Evolutionary conservation across 1,140 invertebrate species (phyloP).

Genomic region (Diabrotica undecimpunctata): DNA sequence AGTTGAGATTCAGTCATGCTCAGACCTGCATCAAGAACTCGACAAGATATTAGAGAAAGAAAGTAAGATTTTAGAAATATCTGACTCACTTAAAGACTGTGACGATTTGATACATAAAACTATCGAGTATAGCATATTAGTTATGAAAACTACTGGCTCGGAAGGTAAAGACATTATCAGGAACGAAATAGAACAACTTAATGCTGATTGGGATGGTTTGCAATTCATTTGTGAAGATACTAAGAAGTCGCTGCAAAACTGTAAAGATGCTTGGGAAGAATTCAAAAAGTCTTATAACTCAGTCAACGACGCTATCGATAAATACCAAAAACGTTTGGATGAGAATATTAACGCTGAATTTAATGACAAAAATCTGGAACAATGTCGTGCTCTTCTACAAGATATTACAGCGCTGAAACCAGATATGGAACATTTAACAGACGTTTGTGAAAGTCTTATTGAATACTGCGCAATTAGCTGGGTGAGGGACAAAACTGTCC

Average conservation of each 20-base stretch:
- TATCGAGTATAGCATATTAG: slow-evolving; percentile 70
- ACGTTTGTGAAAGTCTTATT: slow-evolving; percentile 81
- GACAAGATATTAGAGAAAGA: slow-evolving; percentile 70
- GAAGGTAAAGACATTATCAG: slow-evolving; percentile 83
- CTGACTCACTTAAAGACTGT: slow-evolving; percentile 63
- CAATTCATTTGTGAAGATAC: slow-evolving; percentile 77
- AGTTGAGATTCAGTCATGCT: slow-evolving; percentile 79
- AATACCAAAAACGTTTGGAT: slow-evolving; percentile 64
- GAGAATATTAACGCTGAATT: slow-evolving; percentile 69
- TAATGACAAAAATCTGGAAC: slow-evolving; percentile 75
- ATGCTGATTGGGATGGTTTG: slow-evolving; percentile 81
- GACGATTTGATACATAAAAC: slow-evolving; percentile 70
- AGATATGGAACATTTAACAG: slow-evolving; percentile 77
- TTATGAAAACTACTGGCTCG: slow-evolving; percentile 75
- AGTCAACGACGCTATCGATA: slow-evolving; percentile 75
- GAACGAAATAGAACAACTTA: slow-evolving; percentile 81
- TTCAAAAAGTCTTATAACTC: slow-evolving; percentile 73
- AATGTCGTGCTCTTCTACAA: slow-evolving; percentile 69
- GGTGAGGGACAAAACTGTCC: slow-evolving; percentile 81
- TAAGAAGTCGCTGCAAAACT: slow-evolving; percentile 71
- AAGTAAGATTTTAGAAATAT: slow-evolving; percentile 66
- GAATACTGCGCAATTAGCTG: slow-evolving; percentile 77
- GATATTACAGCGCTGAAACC: slow-evolving; percentile 76
- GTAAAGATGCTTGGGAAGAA: slow-evolving; percentile 81
- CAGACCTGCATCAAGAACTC: slow-evolving; percentile 79